Percentiles rank a stretch among this genome's conserved stretches.
Conservation (phyloP, 2,797 vertebrate species). For the Hyperoplus immaculatus region DNA sequence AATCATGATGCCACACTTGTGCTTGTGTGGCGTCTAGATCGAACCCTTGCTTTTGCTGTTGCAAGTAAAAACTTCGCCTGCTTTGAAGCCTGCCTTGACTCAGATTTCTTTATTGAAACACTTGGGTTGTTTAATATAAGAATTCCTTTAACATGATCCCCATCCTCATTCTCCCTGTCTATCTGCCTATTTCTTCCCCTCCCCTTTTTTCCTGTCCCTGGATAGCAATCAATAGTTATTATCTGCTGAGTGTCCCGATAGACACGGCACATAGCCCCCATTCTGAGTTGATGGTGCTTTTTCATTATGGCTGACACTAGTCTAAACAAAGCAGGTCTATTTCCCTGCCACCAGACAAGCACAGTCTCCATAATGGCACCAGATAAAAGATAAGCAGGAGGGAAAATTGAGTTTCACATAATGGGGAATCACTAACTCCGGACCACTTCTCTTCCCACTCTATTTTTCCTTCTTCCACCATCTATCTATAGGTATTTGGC, state of each 20-base stretch:
- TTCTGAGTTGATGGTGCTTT: constrained; percentile 85
- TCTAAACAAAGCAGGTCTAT: constrained; percentile 86
- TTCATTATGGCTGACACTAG: constrained; percentile 88
- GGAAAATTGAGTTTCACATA: constrained; percentile 86
- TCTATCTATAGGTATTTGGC: constrained; percentile 64
- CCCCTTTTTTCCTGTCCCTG: constrained; percentile 66
- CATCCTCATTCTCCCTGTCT: constrained; percentile 54
- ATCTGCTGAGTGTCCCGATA: constrained; percentile 80
- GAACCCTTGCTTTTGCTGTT: no score
- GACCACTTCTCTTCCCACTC: constrained; percentile 67
- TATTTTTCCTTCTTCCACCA: constrained; percentile 56
- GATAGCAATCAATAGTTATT: constrained; percentile 87
- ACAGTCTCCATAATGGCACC: constrained; percentile 82
- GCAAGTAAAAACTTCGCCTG: no score
- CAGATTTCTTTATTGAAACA: no score
- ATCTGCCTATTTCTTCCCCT: neutral
- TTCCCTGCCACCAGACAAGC: constrained; percentile 84
- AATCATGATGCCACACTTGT: no score
- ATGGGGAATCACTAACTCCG: constrained; percentile 82
- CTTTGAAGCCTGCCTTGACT: no score
- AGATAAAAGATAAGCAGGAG: constrained; percentile 82
- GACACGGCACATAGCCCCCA: constrained; percentile 72
- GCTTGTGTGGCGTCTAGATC: no score
- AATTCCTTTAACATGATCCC: no score
- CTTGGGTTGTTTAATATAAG: no score